Percentiles rank a stretch among this genome's conserved stretches.
phyloP scores from a whole-genome alignment of 2,797 vertebrate genomes.

The Darevskia mixta region DNA sequence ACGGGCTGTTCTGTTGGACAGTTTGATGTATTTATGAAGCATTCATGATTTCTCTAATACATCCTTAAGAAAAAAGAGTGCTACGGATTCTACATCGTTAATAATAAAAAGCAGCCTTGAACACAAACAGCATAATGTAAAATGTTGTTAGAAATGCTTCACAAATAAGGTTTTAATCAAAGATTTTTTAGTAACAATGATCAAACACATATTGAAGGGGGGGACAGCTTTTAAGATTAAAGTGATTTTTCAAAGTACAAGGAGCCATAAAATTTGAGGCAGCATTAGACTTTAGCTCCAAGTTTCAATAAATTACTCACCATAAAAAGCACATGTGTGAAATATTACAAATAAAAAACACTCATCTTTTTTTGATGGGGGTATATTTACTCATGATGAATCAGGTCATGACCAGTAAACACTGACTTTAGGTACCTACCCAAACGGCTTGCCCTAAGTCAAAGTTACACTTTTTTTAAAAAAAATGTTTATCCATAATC shows the following conservation, averaged over 20 bases:
- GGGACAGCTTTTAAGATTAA: conserved; percentile 74
- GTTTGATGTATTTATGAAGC: conserved; percentile 7
- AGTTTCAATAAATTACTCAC: conserved; percentile 77
- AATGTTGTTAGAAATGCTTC: conserved; percentile 70
- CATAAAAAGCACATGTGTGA: conserved; percentile 75
- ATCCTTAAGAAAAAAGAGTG: conserved; percentile 57
- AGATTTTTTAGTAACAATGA: conserved; percentile 73
- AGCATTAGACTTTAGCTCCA: conserved; percentile 74
- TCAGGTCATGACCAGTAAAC: conserved; percentile 22
- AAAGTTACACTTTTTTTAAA: not conserved
- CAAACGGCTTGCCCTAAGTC: not conserved
- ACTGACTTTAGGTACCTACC: not conserved
- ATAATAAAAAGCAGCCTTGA: conserved; percentile 51
- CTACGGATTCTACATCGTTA: conserved; percentile 63
- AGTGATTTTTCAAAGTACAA: conserved; percentile 76
- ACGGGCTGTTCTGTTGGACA: not conserved
- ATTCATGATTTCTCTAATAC: conserved; percentile 49
- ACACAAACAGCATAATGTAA: conserved; percentile 72
- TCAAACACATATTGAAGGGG: conserved; percentile 71
- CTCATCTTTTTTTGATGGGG: conserved; percentile 45
- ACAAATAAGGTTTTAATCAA: conserved; percentile 74
- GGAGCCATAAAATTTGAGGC: conserved; percentile 75
- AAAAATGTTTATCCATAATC: not conserved
- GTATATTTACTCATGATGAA: conserved; percentile 52
- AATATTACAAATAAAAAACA: conserved; percentile 68